Base-by-base conservation (phyloP, 2,888 invertebrate species). In the Trissolcus brochymenae region DNA sequence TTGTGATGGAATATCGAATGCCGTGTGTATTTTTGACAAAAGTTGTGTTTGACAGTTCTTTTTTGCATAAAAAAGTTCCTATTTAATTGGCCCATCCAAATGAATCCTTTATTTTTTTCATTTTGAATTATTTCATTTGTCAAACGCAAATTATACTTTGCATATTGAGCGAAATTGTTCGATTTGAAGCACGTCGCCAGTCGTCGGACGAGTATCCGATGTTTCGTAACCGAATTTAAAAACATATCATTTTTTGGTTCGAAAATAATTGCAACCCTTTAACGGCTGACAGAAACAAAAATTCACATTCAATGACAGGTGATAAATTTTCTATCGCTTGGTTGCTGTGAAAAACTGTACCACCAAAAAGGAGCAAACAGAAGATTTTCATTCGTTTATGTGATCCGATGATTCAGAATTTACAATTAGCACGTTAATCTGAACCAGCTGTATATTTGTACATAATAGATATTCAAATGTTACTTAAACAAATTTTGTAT, bases 151-250 rank as follows among this genome's bases (percentile, higher is more conserved):
- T 46, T 29, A 6, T 51, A 51, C 35, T 29, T 19, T 41, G 11
- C 19, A 43, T 25, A 16, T 54, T 43, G 46, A 6, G 51, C 29
- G 11, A 40, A 70, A 70, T 46, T 56, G 56, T 49, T 50, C 50
- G 46, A 55, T 62, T 56, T 50, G 43, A 51, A 60, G 49, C 57
- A 43, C 43, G 55, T 62, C 67, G 66, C 74, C 54, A 59, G 71
- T 73, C 56, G 66, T 72, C 75, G 72, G 71, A 54, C 72, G 68
- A 72, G 74, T 66, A 54, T 73, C 55, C 73, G 79, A 78, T 64
- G 68, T 76, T 68, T 76, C 56, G 75, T 81, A 80, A 83, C 82
- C 83, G 83, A 86, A 86, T 85, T 81, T 73, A 79, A 83, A 71
- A 71, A 80, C 76, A 78, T 80, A 78, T 78, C 78, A 80, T 57